These are phyloP conservation scores for Protula sp. DNA, from an alignment of 2,888 invertebrate genomes.

Conservation along the genomic window DNA sequence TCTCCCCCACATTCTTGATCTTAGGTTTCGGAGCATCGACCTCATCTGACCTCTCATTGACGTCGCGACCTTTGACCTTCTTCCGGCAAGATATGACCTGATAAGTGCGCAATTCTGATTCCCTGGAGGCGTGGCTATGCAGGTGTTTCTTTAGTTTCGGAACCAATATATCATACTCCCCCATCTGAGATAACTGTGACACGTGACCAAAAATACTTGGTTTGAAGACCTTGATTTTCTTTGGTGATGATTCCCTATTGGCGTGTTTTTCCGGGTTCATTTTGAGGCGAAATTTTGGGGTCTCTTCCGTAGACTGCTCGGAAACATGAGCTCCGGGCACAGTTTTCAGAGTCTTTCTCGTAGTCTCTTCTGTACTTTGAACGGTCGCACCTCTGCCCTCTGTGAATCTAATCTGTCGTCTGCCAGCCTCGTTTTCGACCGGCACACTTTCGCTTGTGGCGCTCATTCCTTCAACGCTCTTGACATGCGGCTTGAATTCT, in stretches of 20 bases:
- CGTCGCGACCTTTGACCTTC: conserved; percentile 3
- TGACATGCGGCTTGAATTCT: neutral
- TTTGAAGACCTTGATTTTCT: neutral
- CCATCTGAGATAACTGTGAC: conserved; percentile 33
- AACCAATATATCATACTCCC: conserved; percentile 24
- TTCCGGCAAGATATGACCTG: conserved; percentile 10
- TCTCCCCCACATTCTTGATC: conserved; percentile 1
- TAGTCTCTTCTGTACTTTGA: neutral
- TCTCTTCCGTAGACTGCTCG: neutral
- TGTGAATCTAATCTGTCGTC: neutral
- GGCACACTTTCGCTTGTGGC: neutral
- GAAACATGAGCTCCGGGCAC: neutral
- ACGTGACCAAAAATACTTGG: conserved; percentile 34
- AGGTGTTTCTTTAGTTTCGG: conserved; percentile 32
- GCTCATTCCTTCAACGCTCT: neutral
- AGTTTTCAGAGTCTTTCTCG: neutral
- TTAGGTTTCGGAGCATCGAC: neutral
- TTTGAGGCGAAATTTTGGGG: neutral
- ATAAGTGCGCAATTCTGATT: conserved; percentile 18
- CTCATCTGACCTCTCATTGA: conserved; percentile 3
- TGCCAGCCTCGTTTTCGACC: no score
- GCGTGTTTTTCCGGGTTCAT: neutral
- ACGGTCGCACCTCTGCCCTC: neutral
- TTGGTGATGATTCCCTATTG: neutral
- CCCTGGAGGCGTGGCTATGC: conserved; percentile 27